Conservation (phyloP, 2,797 vertebrate genomes). For the Phrynocephalus guinanensis region DNA sequence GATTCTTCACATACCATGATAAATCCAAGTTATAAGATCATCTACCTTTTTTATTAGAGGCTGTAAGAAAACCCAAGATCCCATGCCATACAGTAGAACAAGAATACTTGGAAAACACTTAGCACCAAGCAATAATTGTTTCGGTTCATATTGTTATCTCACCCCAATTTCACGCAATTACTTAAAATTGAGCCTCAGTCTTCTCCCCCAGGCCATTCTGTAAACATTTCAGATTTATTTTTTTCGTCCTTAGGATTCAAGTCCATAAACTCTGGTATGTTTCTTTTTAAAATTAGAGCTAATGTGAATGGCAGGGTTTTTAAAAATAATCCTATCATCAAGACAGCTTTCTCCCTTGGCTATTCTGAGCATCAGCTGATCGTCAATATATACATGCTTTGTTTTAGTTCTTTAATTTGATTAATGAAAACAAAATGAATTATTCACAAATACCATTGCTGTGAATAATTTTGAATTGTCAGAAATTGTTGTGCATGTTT, state of each 20-base stretch:
- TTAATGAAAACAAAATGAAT: not conserved
- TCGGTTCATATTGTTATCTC: not conserved
- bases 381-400: not conserved
- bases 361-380: not conserved
- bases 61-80: too few species aligned
- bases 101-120: too few species aligned
- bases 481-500: not conserved
- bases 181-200: not conserved
- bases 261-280: not conserved
- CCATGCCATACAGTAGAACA: too few species aligned
- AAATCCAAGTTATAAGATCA: too few species aligned
- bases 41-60: too few species aligned
- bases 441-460: constrained; percentile 26
- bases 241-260: not conserved
- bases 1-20: too few species aligned
- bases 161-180: not conserved
- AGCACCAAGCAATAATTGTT: not conserved
- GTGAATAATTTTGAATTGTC: not conserved
- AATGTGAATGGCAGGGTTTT: not conserved
- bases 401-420: not conserved
- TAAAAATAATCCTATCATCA: not conserved
- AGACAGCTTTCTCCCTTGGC: not conserved
- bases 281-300: not conserved
- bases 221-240: not conserved
- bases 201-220: not conserved